A percentile compares a stretch with the other conserved stretches of the same genome.
Evolutionary conservation across 2,888 invertebrate species (phyloP).

Genomic region (Megaustenia siamemsis): DNA sequence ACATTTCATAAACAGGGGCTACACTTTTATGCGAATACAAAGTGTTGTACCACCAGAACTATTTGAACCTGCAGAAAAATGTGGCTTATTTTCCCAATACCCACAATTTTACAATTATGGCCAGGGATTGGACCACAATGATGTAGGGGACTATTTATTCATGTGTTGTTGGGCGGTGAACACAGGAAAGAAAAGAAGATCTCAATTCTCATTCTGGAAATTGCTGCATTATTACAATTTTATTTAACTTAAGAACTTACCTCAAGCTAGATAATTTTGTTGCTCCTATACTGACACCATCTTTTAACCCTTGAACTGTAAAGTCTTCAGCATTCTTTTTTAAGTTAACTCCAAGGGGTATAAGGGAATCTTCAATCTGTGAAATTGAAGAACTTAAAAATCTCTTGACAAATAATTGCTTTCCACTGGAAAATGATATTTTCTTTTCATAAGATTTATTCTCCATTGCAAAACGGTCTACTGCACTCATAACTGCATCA

Average conservation of each 20-base stretch:
- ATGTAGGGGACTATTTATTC: no score
- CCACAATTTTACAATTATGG: no score
- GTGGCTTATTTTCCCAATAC: no score
- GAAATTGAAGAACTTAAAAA: neutral
- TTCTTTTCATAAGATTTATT: conserved; percentile 9
- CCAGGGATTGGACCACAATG: no score
- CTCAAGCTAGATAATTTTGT: neutral
- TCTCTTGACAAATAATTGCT: conserved; percentile 27
- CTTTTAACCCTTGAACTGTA: conserved; percentile 30
- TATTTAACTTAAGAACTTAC: neutral
- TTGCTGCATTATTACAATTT: neutral
- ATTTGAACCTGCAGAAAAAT: no score
- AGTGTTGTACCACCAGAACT: no score
- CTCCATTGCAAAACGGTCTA: conserved; percentile 12
- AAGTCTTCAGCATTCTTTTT: neutral
- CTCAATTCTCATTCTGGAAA: no score
- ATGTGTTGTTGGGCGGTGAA: no score
- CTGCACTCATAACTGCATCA: neutral
- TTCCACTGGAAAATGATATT: conserved; percentile 34
- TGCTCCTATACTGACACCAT: conserved; percentile 17
- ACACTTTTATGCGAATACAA: no score
- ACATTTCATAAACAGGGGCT: no score
- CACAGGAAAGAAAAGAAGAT: no score
- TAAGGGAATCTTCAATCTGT: conserved; percentile 19
- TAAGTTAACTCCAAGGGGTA: conserved; percentile 8